Evolutionary conservation across 2,113 vertebrate genomes (phyloP), one percentile per base, ranked within the genome.

Genomic region (Triplophysa rosa): DNA sequence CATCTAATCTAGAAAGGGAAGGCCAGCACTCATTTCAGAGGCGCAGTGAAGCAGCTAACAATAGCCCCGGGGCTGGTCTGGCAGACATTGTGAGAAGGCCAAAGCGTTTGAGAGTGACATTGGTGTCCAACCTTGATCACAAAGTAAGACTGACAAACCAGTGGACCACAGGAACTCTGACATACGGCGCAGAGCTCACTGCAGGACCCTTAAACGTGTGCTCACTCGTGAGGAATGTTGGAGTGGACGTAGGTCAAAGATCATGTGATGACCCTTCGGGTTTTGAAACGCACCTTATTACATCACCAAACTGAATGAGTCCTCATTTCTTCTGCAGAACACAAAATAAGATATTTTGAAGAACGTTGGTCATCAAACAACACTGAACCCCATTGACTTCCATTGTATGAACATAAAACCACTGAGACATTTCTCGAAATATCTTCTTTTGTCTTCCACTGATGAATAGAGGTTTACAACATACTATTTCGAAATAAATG

Each of bases 11-110:
- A 76, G 56, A 67, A 76, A 76, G 21, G 5, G 17, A 24, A 74
- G 81, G 69, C 64, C 79, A 29, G 62, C 66, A 84, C 85, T 82
- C 77, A 80, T 73, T 87, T 86, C 80, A 80, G 76, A 83, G 85
- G 85, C 86, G 89, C 84, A 81, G 83, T 67, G 80, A 80, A 70
- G 84, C 17, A 8, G 82, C 87, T 89, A 88, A 89, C 91, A 90
- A 91, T 91, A 90, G 82, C 86, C 77, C 1, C 0, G 63, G 83
- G 84, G 64, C 14, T 63, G 68, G 73, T 66, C 71, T 52, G 33
- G 45, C 66, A 66, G 65, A 17, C 59, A 19, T 7, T 67, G 74
- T 29, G 78, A 56, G 56, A 54, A 19, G 66, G 65, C 26, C 26
- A 37, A 23, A 77, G 26, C 17, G n/a, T 77, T 21, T 65, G 26